phyloP scores from a whole-genome alignment of 2,113 vertebrate genomes.

The Ptilonorhynchus violaceus region DNA sequence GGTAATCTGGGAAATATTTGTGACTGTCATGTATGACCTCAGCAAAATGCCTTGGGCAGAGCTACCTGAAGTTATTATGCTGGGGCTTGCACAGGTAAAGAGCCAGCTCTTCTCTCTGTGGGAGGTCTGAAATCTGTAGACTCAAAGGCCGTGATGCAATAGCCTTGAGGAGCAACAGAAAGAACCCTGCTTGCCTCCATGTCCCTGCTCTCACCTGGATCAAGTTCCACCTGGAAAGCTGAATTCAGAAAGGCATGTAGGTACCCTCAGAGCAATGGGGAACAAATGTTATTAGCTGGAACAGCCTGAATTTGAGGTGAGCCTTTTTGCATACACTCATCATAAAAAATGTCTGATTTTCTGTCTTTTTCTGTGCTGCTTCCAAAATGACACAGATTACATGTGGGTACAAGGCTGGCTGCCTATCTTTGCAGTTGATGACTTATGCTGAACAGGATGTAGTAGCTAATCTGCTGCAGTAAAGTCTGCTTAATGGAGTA shows the following conservation, averaged over 20 bases:
- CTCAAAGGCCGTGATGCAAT: neutral
- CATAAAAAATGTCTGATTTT: neutral
- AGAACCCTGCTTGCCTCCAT: neutral
- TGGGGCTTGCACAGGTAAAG: neutral
- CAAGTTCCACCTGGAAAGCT: neutral
- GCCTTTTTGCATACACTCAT: neutral
- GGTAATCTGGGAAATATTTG: constrained; percentile 12
- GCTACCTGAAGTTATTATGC: neutral
- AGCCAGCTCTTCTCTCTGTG: neutral
- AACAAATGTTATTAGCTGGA: neutral
- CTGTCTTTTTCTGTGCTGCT: neutral
- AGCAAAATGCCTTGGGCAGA: neutral
- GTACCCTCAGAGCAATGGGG: neutral
- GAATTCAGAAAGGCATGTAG: neutral
- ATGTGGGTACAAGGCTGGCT: neutral
- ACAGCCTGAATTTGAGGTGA: neutral
- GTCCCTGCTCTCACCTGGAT: neutral
- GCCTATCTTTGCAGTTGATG: neutral
- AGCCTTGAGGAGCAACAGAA: neutral
- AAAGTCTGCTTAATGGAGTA: neutral
- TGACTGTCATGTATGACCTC: neutral
- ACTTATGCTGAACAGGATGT: neutral
- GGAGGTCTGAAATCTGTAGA: constrained; percentile 39
- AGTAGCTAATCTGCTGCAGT: neutral
- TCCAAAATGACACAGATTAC: neutral